phyloP scores from a whole-genome alignment of 2,113 vertebrate species.

The Crotalus viridis region DNA sequence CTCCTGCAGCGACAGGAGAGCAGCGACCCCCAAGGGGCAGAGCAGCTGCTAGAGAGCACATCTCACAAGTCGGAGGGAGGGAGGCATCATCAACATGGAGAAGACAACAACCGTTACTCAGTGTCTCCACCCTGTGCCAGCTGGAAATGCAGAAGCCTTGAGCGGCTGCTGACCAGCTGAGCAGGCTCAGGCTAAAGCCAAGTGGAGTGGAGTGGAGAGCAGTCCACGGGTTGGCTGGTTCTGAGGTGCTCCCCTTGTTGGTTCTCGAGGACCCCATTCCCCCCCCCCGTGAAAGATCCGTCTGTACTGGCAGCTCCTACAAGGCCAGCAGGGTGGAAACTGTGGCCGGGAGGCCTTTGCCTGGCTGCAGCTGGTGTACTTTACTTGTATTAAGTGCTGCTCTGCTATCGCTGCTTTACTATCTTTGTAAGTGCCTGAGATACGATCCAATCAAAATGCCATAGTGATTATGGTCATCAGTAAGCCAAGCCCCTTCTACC shows the following conservation, averaged over 20 bases:
- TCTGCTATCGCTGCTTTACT: not conserved
- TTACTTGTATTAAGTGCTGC: not conserved
- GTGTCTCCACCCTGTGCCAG: not conserved
- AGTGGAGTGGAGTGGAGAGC: not conserved
- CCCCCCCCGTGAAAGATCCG: not conserved
- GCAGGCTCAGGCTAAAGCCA: not conserved
- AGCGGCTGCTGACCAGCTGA: not conserved
- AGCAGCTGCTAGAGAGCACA: not conserved
- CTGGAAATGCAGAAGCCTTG: not conserved
- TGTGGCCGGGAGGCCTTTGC: not conserved
- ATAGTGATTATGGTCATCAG: not conserved
- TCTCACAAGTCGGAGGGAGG: not conserved
- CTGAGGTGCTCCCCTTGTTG: not conserved
- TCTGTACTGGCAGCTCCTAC: not conserved
- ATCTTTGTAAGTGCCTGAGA: not conserved
- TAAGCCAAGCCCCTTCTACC: not conserved
- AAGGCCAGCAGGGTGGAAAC: not conserved
- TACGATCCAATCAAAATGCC: not conserved
- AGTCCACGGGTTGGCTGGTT: not conserved
- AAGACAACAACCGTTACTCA: not conserved
- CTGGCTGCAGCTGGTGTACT: not conserved
- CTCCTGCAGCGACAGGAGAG: not conserved
- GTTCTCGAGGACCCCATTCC: not conserved
- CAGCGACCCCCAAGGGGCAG: not conserved
- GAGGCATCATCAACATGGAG: not conserved